phyloP scores from a whole-genome alignment of 2,888 invertebrate genomes.

The Venusia cambrica region DNA sequence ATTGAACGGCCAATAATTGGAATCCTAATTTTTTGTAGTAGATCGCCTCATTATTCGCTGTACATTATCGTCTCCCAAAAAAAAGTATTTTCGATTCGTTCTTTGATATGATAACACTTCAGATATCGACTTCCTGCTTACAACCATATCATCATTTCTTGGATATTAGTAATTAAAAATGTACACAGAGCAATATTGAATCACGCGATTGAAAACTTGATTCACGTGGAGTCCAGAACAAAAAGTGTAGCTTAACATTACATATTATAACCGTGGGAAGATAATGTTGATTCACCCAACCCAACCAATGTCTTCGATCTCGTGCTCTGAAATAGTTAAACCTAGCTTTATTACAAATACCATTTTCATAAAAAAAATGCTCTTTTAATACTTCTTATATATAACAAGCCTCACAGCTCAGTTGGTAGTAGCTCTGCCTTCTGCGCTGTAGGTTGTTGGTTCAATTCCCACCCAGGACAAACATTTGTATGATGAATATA shows the following conservation, averaged over 20 bases:
- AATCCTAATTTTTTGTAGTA: too few relatives aligned
- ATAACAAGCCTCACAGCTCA: too few relatives aligned
- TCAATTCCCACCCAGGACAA: too few relatives aligned
- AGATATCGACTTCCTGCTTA: constrained; percentile 33
- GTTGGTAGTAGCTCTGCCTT: too few relatives aligned
- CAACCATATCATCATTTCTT: constrained; percentile 10
- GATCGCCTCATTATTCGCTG: too few relatives aligned
- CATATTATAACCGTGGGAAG: constrained; percentile 48
- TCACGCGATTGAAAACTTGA: constrained; percentile 46
- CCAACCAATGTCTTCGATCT: constrained; percentile 15
- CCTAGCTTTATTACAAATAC: too few relatives aligned
- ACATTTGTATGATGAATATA: too few relatives aligned
- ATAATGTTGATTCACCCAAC: constrained; percentile 27
- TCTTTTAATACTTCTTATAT: too few relatives aligned
- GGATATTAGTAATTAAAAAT: constrained; percentile 22
- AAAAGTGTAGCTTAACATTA: constrained; percentile 42
- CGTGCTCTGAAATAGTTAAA: constrained; percentile 17
- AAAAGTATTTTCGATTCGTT: constrained; percentile 30
- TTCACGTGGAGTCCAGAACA: constrained; percentile 36
- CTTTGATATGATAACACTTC: constrained; percentile 36
- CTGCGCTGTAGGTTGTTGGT: too few relatives aligned
- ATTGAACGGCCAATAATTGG: too few relatives aligned
- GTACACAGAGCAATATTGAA: constrained; percentile 33
- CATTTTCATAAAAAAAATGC: too few relatives aligned
- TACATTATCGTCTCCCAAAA: neutral